Conservation (phyloP, 2,888 invertebrate genomes). For the Carpatolechia fugitivella region DNA sequence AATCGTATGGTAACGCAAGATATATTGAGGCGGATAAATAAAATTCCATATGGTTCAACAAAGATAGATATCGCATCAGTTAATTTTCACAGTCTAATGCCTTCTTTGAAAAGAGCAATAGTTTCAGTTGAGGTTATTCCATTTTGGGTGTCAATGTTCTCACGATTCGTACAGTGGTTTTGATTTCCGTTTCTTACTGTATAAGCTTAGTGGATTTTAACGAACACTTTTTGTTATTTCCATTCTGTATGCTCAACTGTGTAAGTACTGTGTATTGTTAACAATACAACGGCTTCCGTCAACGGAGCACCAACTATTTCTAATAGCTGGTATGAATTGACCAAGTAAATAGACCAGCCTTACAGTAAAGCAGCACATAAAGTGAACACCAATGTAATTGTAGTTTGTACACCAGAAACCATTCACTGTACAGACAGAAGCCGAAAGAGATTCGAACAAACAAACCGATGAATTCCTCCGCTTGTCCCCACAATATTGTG, state of each 20-base stretch:
- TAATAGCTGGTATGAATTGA: constrained; percentile 3
- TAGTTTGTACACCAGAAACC: constrained; percentile 69
- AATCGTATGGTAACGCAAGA: constrained; percentile 18
- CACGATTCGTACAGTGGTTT: constrained; percentile 36
- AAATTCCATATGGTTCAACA: constrained; percentile 43
- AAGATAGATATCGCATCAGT: constrained; percentile 62
- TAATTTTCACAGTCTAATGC: constrained; percentile 72
- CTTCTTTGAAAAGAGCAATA: constrained; percentile 56
- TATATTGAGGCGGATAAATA: constrained; percentile 32
- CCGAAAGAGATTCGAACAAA: constrained; percentile 72
- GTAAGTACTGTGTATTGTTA: neutral
- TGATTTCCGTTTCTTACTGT: constrained; percentile 5
- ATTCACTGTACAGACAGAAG: constrained; percentile 73
- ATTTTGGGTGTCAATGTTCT: constrained; percentile 42
- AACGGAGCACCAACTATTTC: neutral
- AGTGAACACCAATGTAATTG: constrained; percentile 47
- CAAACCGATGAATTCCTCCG: constrained; percentile 62
- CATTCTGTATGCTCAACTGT: neutral
- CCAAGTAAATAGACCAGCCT: constrained; percentile 8
- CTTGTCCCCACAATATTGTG: constrained; percentile 46
- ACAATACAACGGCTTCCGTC: neutral
- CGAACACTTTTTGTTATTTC: neutral
- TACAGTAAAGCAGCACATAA: constrained; percentile 6
- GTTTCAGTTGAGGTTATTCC: constrained; percentile 50
- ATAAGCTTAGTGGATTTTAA: neutral